Base-by-base conservation (phyloP, 2,888 invertebrate species). In the Julus scanicus region DNA sequence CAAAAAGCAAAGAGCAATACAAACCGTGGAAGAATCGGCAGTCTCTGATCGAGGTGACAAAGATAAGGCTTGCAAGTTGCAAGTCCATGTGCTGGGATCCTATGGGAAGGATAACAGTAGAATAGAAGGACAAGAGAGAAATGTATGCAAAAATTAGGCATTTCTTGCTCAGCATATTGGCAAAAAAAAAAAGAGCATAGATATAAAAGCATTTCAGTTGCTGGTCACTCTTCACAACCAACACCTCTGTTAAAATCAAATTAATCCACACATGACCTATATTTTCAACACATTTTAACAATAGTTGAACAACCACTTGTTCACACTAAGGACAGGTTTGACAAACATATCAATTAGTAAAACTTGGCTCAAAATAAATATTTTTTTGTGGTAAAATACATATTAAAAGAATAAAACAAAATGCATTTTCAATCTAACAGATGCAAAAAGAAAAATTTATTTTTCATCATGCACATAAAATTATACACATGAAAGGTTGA, bases 41-140 rank as follows among this genome's bases (percentile, higher is more conserved):
- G 91, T 92, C 90, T 94, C 94, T 84, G 92, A 90, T 88, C 90
- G 87, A 17, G 94, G 93, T 57, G 94, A 94, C 89, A 94, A 91
- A 57, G 94, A 93, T 71, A 94, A 91, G 20, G 94, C 94, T 91
- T 94, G 94, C 88, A 94, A 91, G 92, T 93, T 91, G 93, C 93
- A 90, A 92, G 89, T 94, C 94, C 94, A 94, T 89, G 92, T 91
- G 89, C 90, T 91, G 87, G 91, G 89, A 91, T 94, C 94, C 94
- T 94, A 91, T 89, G 15, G 57, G 57, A 57, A 92, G 91, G 29
- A 84, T 53, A 20, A 88, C 86, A 86, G 49, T 15, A 87, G n/a
- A 87, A 37, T 86, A 86, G 86, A 17, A 11, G 29, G 29, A 83
- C 9, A 44, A 39, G 29, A 13, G 20, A 11, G 40, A n/a, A 83